These are phyloP conservation scores for Anolis apletophallus DNA, from an alignment of 2,797 vertebrate species.

Conservation along the genomic window DNA sequence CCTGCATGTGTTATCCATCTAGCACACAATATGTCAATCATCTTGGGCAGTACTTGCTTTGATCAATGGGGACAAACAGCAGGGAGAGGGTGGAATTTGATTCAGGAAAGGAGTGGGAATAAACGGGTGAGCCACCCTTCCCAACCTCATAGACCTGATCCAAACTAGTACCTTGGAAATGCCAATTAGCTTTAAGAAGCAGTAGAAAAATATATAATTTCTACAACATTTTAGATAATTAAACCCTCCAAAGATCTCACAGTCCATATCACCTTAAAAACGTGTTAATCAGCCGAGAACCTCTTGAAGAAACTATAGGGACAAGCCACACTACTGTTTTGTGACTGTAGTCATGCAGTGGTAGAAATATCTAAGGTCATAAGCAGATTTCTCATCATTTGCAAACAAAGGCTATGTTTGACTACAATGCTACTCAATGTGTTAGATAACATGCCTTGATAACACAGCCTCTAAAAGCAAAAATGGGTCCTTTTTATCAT, in stretches of 20 bases:
- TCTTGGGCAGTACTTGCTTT: neutral
- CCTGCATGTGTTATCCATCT: neutral
- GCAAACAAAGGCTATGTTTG: conserved; percentile 34
- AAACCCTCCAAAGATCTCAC: neutral
- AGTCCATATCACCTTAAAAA: neutral
- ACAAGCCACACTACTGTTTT: conserved; percentile 2
- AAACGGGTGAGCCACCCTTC: neutral
- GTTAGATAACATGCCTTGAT: conserved; percentile 14
- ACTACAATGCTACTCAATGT: conserved; percentile 30
- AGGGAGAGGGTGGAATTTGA: neutral
- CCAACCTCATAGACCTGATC: neutral
- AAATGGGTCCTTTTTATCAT: too few species aligned
- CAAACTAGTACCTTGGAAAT: neutral
- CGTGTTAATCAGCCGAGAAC: neutral
- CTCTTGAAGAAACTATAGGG: neutral
- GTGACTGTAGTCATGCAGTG: conserved; percentile 20
- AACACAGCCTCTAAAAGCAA: conserved; percentile 36
- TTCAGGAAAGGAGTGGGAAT: neutral
- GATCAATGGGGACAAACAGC: neutral
- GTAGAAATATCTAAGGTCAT: conserved; percentile 45
- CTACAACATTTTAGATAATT: neutral
- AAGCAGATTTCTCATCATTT: conserved; percentile 35
- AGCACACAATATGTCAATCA: neutral
- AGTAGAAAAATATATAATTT: neutral
- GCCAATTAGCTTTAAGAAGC: neutral